Evolutionary conservation across 1,140 invertebrate species (phyloP), one percentile per base, ranked within the genome.

Genomic region (Drosophila nikananu): DNA sequence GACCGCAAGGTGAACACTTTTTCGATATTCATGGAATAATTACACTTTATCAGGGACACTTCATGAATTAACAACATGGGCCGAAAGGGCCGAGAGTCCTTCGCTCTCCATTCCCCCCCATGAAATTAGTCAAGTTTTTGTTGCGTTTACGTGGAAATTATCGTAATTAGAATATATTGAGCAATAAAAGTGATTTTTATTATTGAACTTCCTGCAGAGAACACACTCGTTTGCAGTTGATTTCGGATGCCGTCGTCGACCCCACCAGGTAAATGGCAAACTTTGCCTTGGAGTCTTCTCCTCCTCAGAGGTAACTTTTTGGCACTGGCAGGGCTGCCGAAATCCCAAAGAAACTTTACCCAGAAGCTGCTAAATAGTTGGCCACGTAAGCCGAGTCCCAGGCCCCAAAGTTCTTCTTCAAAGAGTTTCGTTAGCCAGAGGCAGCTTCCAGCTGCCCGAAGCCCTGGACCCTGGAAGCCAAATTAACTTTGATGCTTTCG

Each of bases 121-220:
- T 46, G 60, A 87, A 89, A 87, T 87, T 87, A 87, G 84, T 87
- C 84, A 87, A 87, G 84, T 87, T 87, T 87, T 77, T 84, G 81
- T 87, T 81, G 82, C 84, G 65, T 87, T 87, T 90, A 90, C 82
- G 77, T 81, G 75, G 57, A 76, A 89, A 89, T 89, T 90, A 89
- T 68, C 64, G 78, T 89, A 89, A 89, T 89, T 89, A 89, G 86
- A 89, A 89, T 89, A 90, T 89, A 89, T 89, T 89, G 84, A 89
- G 84, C 86, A 89, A 89, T 89, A 89, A 89, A 89, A 90, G 78
- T 89, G 84, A 90, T 89, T 89, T 89, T 89, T 89, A 89, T 86
- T 86, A 86, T 86, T 86, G 70, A 81, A 82, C 74, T 74, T 74
- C 23, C 37, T 55, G 23, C 48, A 32, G 23, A 48, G 68, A 46